phyloP scores from a whole-genome alignment of 2,797 vertebrate species.

The Scomberomorus guttatus region DNA sequence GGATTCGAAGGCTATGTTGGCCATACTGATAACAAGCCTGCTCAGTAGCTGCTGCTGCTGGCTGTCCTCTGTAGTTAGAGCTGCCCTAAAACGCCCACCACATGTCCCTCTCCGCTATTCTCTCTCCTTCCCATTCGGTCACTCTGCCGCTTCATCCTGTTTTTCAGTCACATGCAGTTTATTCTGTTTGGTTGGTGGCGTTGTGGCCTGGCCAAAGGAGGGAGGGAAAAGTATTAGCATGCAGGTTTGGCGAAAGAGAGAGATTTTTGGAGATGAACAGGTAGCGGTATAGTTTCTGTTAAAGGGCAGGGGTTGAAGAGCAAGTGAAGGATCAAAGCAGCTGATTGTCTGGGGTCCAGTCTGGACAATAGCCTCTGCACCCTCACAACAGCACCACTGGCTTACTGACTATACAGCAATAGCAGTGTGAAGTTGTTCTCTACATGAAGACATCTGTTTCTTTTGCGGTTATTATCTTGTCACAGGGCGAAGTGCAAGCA shows the following conservation, averaged over 20 bases:
- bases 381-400: conserved; percentile 16
- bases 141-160: conserved; percentile 41
- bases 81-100: conserved; percentile 58
- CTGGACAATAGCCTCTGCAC: conserved; percentile 27
- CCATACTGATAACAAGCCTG: conserved; percentile 64
- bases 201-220: conserved; percentile 29
- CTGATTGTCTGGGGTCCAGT: conserved; percentile 37
- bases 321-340: conserved; percentile 54
- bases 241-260: not conserved
- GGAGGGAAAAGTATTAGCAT: conserved; percentile 17
- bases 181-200: conserved; percentile 35
- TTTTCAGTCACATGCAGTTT: conserved; percentile 33
- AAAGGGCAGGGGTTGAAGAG: conserved; percentile 11
- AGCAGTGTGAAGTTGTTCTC: conserved; percentile 28
- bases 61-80: conserved; percentile 54
- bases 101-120: conserved; percentile 47
- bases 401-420: conserved; percentile 20
- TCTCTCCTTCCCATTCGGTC: conserved; percentile 35
- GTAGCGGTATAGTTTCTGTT: conserved; percentile 25
- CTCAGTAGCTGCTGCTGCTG: conserved; percentile 55
- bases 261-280: conserved; percentile 18
- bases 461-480: conserved; percentile 57
- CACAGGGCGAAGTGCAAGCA: conserved; percentile 27
- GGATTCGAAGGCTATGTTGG: conserved; percentile 42
- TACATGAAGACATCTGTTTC: conserved; percentile 31